A percentile compares a stretch with the other conserved stretches of the same genome.
Conservation (phyloP, 1,140 invertebrate species). For the Drosophila nasuta region DNA sequence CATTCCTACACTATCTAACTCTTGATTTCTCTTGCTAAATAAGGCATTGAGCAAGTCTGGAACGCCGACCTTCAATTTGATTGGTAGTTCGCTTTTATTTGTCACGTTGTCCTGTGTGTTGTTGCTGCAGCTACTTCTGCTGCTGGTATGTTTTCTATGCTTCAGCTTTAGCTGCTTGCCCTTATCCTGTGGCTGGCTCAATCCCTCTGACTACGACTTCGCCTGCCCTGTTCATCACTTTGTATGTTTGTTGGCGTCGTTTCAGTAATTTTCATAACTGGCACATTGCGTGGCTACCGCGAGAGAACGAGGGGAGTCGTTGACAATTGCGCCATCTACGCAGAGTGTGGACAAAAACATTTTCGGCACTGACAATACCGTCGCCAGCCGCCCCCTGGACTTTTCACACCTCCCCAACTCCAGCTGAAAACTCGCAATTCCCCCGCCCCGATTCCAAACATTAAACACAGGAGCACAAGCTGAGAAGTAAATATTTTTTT, state of each 20-base stretch:
- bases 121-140: constrained; percentile 40
- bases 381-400: constrained; percentile 3
- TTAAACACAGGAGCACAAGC: constrained; percentile 48
- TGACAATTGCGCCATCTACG: constrained; percentile 66
- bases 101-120: constrained; percentile 68
- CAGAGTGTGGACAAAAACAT: constrained; percentile 75
- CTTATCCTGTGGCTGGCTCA: constrained; percentile 7
- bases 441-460: constrained; percentile 7
- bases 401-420: not conserved
- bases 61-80: constrained; percentile 13
- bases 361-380: constrained; percentile 48
- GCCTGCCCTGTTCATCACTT: constrained; percentile 29
- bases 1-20: not conserved
- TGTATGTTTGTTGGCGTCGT: constrained; percentile 67
- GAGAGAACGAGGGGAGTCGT: constrained; percentile 43
- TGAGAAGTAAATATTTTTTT: constrained; percentile 66
- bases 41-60: constrained; percentile 40
- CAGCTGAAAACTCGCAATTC: not conserved
- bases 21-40: not conserved
- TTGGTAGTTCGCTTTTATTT: constrained; percentile 62
- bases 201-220: not conserved
- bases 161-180: constrained; percentile 35
- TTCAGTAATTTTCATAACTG: constrained; percentile 82
- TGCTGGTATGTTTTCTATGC: constrained; percentile 50
- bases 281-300: constrained; percentile 35